Base-by-base conservation (phyloP, 2,113 vertebrate species). In the Alosa alosa region DNA sequence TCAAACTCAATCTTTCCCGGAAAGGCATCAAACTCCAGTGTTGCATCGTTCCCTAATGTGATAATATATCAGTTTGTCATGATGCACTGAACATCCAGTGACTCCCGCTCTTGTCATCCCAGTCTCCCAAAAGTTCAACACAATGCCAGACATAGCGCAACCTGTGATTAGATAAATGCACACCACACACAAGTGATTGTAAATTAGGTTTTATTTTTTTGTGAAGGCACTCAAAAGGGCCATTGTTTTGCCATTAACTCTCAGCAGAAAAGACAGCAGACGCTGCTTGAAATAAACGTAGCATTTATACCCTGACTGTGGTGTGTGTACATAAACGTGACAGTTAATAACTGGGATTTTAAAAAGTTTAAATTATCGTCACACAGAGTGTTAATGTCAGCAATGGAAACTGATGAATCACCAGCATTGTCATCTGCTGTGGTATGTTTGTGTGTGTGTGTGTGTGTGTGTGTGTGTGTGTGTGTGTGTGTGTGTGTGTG, bases 351-450 rank as follows among this genome's bases (percentile, higher is more conserved):
- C 31, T 39, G 72, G 72, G 36, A 15, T 15, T 78, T 78, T 31
- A 78, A 78, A 41, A 36, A 36, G 72, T 78, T 78, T 31, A 31
- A 78, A 18, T 39, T 15, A 52, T 52, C 3, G 72, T 39, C 31
- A 39, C 31, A 39, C 72, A 25, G 72, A 78, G 10, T 78, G 72
- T 39, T 78, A 25, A 72, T 72, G 64, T 72, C 64, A 72, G 64
- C 64, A 72, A 0, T 72, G 72, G 72, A 36, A 78, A 78, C 72
- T 78, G 72, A 39, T 78, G 72, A 78, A 78, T 78, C 72, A 78
- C 72, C 11, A 78, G 31, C 72, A 41, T 78, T 78, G 72, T 78
- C 72, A 78, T 78, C 72, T 36, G 36, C 36, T 78, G 31, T 39
- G 31, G 31, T 39, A 13, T 11, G 31, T 17, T 2, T 72, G n/a